Conservation (phyloP, 2,113 vertebrate species). For the Vidua macroura region DNA sequence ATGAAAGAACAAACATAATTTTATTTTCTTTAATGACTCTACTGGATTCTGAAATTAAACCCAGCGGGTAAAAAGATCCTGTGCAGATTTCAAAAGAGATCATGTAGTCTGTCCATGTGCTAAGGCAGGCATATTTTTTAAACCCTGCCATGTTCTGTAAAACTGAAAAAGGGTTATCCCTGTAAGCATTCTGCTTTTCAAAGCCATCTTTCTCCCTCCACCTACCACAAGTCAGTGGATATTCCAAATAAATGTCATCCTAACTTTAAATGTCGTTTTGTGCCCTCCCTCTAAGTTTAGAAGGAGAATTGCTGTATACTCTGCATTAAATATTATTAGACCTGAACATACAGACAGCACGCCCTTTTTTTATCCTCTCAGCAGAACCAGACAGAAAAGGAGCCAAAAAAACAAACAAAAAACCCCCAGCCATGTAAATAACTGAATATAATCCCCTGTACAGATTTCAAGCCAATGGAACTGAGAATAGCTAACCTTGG, state of each 20-base stretch:
- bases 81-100: constrained; percentile 61
- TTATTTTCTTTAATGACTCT: constrained; percentile 53
- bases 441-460: background rate
- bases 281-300: constrained; percentile 13
- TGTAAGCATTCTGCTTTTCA: constrained; percentile 34
- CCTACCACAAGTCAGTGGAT: constrained; percentile 1
- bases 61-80: constrained; percentile 59
- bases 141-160: constrained; percentile 1
- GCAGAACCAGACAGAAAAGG: background rate
- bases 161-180: constrained; percentile 37
- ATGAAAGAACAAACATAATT: constrained; percentile 52
- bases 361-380: background rate
- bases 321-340: constrained; percentile 28
- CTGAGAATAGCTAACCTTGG: background rate
- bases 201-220: background rate
- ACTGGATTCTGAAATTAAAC: constrained; percentile 52
- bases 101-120: constrained; percentile 48
- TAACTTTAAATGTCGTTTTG: constrained; percentile 35
- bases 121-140: constrained; percentile 48
- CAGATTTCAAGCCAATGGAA: background rate
- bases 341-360: background rate
- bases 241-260: constrained; percentile 43
- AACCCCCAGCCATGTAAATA: background rate
- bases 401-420: background rate
- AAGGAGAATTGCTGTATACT: background rate